Percentiles rank a stretch among this genome's conserved stretches.
Evolutionary conservation across 2,113 vertebrate species (phyloP).

Genomic region (Ascaphus truei): DNA sequence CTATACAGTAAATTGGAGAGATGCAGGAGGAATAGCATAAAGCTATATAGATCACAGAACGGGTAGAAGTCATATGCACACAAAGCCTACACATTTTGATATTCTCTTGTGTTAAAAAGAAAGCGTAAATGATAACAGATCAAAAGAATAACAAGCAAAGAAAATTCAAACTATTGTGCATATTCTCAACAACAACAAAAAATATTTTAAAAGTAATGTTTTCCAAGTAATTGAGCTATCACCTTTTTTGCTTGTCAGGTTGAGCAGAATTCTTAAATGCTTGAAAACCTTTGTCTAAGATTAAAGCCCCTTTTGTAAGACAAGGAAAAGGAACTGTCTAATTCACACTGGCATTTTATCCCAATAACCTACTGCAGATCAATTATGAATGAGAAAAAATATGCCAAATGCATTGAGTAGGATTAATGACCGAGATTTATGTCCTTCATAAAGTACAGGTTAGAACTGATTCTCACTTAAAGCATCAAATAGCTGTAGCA

Average conservation of each 20-base stretch:
- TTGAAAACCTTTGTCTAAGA: conserved; percentile 25
- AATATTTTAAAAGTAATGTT: conserved; percentile 15
- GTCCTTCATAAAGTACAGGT: conserved; percentile 12
- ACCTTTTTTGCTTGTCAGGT: neutral
- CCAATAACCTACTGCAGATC: conserved; percentile 13
- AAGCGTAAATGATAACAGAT: conserved; percentile 8
- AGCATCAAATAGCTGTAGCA: neutral
- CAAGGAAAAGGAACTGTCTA: conserved; percentile 31
- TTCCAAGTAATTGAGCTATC: conserved; percentile 23
- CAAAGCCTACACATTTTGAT: no score
- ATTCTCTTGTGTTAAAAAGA: no score
- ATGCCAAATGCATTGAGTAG: conserved; percentile 23
- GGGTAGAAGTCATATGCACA: no score
- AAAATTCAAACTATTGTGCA: no score
- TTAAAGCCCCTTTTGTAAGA: conserved; percentile 32
- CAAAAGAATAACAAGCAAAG: neutral
- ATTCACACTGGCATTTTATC: conserved; percentile 28
- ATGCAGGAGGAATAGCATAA: no score
- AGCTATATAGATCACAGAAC: no score
- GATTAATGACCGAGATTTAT: conserved; percentile 20
- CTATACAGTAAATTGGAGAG: no score
- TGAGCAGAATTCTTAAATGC: conserved; percentile 14
- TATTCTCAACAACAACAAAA: no score
- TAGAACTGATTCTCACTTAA: neutral
- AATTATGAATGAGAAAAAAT: conserved; percentile 22